Percentiles rank a stretch among this genome's conserved stretches.
Conservation (phyloP, 30 jellyfish, hydroid and myxozoan genomes). For the Pseudorhiza aurosa region DNA sequence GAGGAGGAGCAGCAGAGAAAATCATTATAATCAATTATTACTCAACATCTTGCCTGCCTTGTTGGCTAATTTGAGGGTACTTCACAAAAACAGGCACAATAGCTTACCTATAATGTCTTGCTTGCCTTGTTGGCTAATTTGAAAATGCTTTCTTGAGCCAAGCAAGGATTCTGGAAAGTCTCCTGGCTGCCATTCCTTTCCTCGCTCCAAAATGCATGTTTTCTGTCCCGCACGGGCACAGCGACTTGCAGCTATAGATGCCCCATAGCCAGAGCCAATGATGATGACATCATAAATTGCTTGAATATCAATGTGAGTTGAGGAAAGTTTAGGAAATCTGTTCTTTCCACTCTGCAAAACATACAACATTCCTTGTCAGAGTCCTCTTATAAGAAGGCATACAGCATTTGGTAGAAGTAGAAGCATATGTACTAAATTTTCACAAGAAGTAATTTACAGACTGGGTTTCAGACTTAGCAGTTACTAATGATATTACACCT, state of each 20-base stretch:
- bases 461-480: too few relatives aligned
- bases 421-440: too few relatives aligned
- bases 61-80: conserved; percentile 38
- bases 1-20: too few relatives aligned
- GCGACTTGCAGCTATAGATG: conserved; percentile 98
- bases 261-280: conserved; percentile 98
- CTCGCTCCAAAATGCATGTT: conserved; percentile 91
- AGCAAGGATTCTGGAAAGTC: conserved; percentile 94
- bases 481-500: too few relatives aligned
- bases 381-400: background rate
- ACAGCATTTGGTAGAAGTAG: too few relatives aligned
- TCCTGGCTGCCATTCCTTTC: conserved; percentile 99
- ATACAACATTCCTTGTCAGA: background rate
- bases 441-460: too few relatives aligned
- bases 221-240: conserved; percentile 96
- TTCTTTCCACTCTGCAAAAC: background rate
- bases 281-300: conserved; percentile 90
- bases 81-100: conserved; percentile 69
- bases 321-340: conserved; percentile 45
- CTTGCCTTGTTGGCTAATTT: conserved; percentile 42
- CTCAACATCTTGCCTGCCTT: conserved; percentile 28
- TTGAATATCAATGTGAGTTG: conserved; percentile 8
- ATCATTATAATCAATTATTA: too few relatives aligned
- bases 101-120: conserved; percentile 18
- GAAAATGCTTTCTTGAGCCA: conserved; percentile 67